A percentile compares a stretch with the other conserved stretches of the same genome.
Conservation (phyloP, 2,113 vertebrate species). For the Rhea pennata region DNA sequence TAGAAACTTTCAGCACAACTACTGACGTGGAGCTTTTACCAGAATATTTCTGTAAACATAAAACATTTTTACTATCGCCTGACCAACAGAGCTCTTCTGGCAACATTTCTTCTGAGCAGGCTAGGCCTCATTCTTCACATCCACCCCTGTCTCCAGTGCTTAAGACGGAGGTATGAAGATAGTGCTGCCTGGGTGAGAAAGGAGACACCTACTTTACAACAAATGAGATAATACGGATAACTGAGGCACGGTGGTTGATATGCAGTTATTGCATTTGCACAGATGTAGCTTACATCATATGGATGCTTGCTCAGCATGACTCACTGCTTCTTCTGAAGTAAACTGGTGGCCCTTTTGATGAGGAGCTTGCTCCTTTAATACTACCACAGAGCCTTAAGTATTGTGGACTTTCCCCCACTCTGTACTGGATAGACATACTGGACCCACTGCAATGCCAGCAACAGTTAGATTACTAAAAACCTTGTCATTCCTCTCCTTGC, state of each 20-base stretch:
- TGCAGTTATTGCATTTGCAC: background rate
- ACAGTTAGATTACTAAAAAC: background rate
- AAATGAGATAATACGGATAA: background rate
- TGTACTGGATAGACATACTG: background rate
- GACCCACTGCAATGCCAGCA: background rate
- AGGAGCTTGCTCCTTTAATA: background rate
- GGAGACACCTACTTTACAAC: background rate
- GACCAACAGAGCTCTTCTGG: background rate
- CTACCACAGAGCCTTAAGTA: background rate
- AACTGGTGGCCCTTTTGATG: background rate
- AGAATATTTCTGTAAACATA: background rate
- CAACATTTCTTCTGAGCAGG: background rate
- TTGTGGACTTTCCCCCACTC: background rate
- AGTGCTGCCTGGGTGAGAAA: background rate
- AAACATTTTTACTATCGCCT: background rate
- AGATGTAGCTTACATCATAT: background rate
- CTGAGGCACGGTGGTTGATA: background rate
- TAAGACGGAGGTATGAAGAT: background rate
- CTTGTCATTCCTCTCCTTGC: background rate
- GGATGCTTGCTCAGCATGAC: background rate
- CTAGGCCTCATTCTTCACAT: background rate
- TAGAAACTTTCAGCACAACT: background rate
- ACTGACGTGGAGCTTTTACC: background rate
- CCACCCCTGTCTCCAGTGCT: background rate
- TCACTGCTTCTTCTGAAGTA: background rate